Percentiles rank a stretch among this genome's conserved stretches.
These are phyloP conservation scores for Saturnia japonica DNA, from an alignment of 2,888 invertebrate species.

Conservation along the genomic window DNA sequence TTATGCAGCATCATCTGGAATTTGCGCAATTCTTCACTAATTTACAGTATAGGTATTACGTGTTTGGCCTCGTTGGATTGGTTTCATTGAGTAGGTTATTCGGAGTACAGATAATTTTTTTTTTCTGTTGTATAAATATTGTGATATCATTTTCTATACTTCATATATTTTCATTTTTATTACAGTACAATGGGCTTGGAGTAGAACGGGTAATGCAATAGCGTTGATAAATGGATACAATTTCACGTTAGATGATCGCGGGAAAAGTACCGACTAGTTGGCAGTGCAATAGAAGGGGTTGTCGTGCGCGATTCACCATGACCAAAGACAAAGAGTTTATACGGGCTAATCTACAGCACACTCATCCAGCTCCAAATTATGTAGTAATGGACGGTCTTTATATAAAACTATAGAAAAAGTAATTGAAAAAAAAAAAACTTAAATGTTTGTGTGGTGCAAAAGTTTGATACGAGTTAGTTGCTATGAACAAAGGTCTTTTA, in stretches of 20 bases:
- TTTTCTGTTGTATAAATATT: too few species aligned
- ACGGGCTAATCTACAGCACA: not conserved
- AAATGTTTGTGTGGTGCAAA: too few species aligned
- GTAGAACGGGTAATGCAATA: constrained; percentile 18
- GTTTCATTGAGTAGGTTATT: too few species aligned
- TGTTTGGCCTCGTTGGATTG: too few species aligned
- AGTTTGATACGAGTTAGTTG: too few species aligned
- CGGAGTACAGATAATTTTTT: too few species aligned
- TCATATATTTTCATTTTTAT: constrained; percentile 6
- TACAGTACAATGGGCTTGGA: constrained; percentile 21
- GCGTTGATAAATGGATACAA: constrained; percentile 16
- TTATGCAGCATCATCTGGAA: too few species aligned
- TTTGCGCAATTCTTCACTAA: too few species aligned
- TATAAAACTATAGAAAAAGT: not conserved
- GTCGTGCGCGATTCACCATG: constrained; percentile 8
- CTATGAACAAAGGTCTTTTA: too few species aligned
- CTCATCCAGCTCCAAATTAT: constrained; percentile 6
- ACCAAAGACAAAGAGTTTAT: constrained; percentile 6
- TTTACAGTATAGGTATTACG: too few species aligned
- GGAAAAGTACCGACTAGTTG: constrained; percentile 3
- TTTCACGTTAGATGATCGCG: constrained; percentile 10
- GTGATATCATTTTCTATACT: too few species aligned
- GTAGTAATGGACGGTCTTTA: constrained; percentile 1
- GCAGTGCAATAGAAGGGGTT: not conserved
- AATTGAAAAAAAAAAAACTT: not conserved